A percentile compares a stretch with the other conserved stretches of the same genome.
These are phyloP conservation scores for Chirona hameri DNA, from an alignment of 2,888 invertebrate genomes.

Conservation along the genomic window DNA sequence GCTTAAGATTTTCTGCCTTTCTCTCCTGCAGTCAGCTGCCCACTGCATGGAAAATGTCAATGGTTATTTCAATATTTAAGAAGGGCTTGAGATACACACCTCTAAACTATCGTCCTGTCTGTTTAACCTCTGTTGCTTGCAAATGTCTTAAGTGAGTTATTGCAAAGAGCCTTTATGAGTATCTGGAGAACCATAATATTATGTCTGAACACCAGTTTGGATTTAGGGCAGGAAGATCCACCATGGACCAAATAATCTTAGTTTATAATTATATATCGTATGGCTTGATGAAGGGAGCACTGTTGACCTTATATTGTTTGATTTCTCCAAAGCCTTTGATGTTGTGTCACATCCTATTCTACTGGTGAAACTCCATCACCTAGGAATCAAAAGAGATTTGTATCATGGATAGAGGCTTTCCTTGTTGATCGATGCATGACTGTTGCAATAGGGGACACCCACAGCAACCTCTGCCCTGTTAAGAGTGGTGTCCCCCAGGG, in stretches of 20 bases:
- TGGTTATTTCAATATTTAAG: no score
- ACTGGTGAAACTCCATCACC: background rate
- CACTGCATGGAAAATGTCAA: background rate
- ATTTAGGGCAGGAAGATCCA: background rate
- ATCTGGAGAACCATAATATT: background rate
- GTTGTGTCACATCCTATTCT: constrained; percentile 9
- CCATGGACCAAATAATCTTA: constrained; percentile 1
- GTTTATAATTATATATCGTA: background rate
- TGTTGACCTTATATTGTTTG: constrained; percentile 32
- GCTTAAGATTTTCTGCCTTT: background rate
- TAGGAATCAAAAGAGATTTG: background rate
- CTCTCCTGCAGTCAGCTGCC: background rate
- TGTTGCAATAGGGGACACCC: background rate
- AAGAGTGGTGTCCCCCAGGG: constrained; percentile 32
- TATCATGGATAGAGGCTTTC: background rate
- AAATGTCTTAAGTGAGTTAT: background rate
- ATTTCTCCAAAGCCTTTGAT: constrained; percentile 34
- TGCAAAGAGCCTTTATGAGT: background rate
- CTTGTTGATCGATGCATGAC: background rate
- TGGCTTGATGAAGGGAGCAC: constrained; percentile 22
- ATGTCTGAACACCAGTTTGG: constrained; percentile 29
- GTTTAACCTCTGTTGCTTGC: constrained; percentile 13
- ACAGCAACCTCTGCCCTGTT: background rate
- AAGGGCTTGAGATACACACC: no score
- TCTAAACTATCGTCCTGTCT: no score